Evolutionary conservation across 2,113 vertebrate genomes (phyloP).

Genomic region (Peromyscus leucopus): DNA sequence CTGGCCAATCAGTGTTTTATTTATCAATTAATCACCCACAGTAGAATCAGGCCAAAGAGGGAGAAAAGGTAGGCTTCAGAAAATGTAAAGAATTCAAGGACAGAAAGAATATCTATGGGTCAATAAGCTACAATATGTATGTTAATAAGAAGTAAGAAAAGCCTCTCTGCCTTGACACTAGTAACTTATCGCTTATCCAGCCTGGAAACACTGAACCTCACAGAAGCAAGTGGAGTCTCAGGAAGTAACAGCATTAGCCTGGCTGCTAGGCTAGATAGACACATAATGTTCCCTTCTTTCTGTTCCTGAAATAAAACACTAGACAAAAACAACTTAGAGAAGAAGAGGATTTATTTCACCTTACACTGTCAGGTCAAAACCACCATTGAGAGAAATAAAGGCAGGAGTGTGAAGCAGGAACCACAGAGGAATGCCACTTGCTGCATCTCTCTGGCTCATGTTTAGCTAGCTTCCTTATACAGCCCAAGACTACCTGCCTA

Average conservation of each 20-base stretch:
- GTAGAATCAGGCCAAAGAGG: background rate
- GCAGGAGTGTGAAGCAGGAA: background rate
- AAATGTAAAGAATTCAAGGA: background rate
- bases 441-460: background rate
- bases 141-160: background rate
- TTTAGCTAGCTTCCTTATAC: background rate
- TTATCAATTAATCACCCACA: too few relatives aligned
- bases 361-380: background rate
- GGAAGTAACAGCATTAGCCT: background rate
- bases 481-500: background rate
- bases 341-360: background rate
- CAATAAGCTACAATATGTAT: background rate
- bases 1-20: too few relatives aligned
- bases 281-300: background rate
- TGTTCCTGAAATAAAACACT: background rate
- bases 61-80: background rate
- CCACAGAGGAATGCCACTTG: background rate
- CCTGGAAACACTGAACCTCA: background rate
- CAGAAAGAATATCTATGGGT: slow-evolving; percentile 4
- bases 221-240: background rate
- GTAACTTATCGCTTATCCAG: background rate
- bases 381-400: background rate
- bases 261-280: background rate
- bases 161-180: background rate
- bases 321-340: background rate